Base-by-base conservation (phyloP, 1,140 invertebrate genomes). In the Monomorium pharaonis region DNA sequence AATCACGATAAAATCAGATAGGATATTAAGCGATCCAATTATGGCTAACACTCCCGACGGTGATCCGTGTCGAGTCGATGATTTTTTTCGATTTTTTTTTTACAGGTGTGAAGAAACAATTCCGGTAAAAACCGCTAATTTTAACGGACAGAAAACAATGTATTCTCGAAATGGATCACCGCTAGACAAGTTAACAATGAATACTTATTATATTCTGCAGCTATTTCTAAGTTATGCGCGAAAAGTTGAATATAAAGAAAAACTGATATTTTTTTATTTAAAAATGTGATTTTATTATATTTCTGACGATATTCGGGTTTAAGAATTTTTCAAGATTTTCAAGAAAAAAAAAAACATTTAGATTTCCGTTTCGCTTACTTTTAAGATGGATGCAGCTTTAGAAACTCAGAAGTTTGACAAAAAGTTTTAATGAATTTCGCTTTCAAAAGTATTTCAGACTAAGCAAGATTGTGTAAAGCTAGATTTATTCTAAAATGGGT, bases 141-240 rank as follows among this genome's bases (percentile, higher is more conserved):
- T 54, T 24, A 54, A 5, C 14, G 42, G 14, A 47, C 18, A 10
- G 12, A 4, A 3, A 77, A 49, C 16, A 18, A 51, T 9, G 4
- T 14, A 47, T 44, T 58, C 63, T 80, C 78, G 78, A 83, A 27
- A 83, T 83, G 67, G 67, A 83, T 83, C 78, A 83, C 78, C 67
- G 67, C 6, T 69, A 27, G 18, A 72, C 27, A 33, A 83, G 44
- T 83, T 47, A 83, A 72, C 78, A 83, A 58, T 18, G n/a, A 58
- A 83, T 83, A 56, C 54, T 72, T 84, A 86, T 58, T 86, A 87
- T 69, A 89, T 80, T 86, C 88, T 94, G 94, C 94, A 94, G 94
- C 87, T 95, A 94, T 95, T 94, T 95, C 94, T 94, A 95, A 94
- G 78, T 76, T 65, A n/a, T 62, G 42, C 33, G 44, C 47, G 56